Base-by-base conservation (phyloP, 2,113 vertebrate genomes). In the Clarias gariepinus region DNA sequence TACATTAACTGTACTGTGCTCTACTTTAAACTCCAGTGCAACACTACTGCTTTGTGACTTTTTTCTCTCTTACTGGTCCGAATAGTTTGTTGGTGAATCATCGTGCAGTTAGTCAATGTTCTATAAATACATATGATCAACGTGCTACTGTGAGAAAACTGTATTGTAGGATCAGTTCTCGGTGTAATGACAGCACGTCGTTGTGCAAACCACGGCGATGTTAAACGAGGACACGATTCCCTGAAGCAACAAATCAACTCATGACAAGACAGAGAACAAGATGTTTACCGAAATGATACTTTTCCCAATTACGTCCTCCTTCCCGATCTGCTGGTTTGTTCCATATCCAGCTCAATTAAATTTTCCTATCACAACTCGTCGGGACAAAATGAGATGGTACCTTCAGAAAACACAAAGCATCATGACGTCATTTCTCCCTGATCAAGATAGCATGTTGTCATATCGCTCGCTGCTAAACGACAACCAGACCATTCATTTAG, bases 181-280 rank as follows among this genome's bases (percentile, higher is more conserved):
- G 23, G 21, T 60, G 28, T 60, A 80, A 33, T 80, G 30, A 19
- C 2, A 57, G 52, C 28, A 33, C 55, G 19, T 30, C 77, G 19
- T 79, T 57, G 33, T 69, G 41, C 53, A 79, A 82, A 60, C 66
- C 85, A 66, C 58, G 57, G 60, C 87, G n/a, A 64, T 64, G 81
- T 58, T 57, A 81, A 52, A n/a, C 78, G 53, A 82, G 47, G 30
- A 69, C 53, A 83, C 69, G 23, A 30, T 83, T 64, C 47, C 82
- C 76, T 12, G 18, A 74, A 82, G 82, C 66, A 84, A 64, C 69
- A 55, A 73, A 81, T 58, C 30, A 55, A 84, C 68, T 80, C 33
- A 76, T 84, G 74, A 81, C 77, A 84, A 84, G 68, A 87, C 81
- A 66, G 36, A 33, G 21, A 60, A 80, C 21, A 80, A 23, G 21